These are phyloP conservation scores for Carollia perspicillata DNA, from an alignment of 2,113 vertebrate species.

Conservation along the genomic window DNA sequence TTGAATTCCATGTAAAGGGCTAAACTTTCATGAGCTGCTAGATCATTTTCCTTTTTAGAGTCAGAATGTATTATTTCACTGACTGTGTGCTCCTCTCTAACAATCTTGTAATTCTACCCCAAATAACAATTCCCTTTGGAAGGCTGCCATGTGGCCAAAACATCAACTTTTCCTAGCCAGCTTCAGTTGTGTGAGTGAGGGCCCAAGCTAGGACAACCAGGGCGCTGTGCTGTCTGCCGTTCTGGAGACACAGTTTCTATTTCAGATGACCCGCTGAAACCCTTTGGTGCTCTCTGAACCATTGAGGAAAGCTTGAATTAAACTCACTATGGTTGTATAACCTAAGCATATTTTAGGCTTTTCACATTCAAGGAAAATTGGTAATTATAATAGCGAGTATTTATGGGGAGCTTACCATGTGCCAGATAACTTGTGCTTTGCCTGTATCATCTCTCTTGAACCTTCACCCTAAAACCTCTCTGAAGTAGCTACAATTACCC, in stretches of 20 bases:
- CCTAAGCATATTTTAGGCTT: slow-evolving; percentile 40
- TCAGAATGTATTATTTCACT: slow-evolving; percentile 38
- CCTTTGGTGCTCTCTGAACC: slow-evolving; percentile 37
- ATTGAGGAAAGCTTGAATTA: slow-evolving; percentile 52
- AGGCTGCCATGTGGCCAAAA: neutral
- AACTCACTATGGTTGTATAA: neutral
- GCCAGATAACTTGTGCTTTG: neutral
- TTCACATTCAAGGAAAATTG: slow-evolving; percentile 1
- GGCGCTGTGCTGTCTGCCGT: neutral
- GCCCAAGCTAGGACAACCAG: neutral
- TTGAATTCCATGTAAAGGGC: neutral
- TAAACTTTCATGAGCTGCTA: neutral
- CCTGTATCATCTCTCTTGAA: neutral
- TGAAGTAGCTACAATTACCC: neutral
- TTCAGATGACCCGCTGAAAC: slow-evolving; percentile 22
- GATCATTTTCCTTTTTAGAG: slow-evolving; percentile 1
- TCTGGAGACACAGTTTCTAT: slow-evolving; percentile 34
- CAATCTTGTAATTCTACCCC: slow-evolving; percentile 56
- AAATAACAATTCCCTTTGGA: slow-evolving; percentile 18
- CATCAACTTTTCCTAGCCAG: neutral
- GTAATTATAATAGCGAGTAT: neutral
- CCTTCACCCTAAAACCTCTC: neutral
- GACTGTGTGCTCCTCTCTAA: neutral
- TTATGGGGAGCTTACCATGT: neutral
- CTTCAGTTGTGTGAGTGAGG: neutral